Evolutionary conservation across 2,797 vertebrate genomes (phyloP), one percentile per base, ranked within the genome.

Genomic region (Poliocrania exsul): DNA sequence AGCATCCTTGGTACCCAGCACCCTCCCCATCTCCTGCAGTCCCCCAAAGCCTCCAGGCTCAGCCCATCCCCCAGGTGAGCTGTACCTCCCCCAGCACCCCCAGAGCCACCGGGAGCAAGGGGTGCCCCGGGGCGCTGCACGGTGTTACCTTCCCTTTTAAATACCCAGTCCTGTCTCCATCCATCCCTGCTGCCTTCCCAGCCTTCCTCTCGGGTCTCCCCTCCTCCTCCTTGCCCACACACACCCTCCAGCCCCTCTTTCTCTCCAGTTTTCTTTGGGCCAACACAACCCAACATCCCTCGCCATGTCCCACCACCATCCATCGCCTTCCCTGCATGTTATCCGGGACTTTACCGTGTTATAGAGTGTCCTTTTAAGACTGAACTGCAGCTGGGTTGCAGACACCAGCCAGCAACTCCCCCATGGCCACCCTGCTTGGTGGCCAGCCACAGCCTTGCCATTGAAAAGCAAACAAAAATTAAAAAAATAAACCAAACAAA

Each of bases 71-170:
- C 40, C 0, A 23, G 40, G 5, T 2, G 51, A 88, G 65, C 73
- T 4, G 7, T 66, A 56, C 21, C 56, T 62, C 35, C 26, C 31
- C 47, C 89, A 54, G 57, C 70, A 84, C 33, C 74, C 73, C 81
- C 70, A 40, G 53, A 70, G 69, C 58, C 4, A 1, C 42, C 4
- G 16, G 62, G 42, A 75, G 40, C 38, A 72, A 16, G 31, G 40
- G 46, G 26, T 78, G 51, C 42, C 38, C 71, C 5, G 6, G 53
- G 54, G 38, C 3, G 18, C 88, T 88, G 92, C 65, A 2, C 0
- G 2, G 72, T 4, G 10, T 91, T 92, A 11, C 93, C 97, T 98
- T 98, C 98, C 98, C 97, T 98, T 98, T 98, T 98, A 98, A 98
- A 98, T 94, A 46, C 74, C 83, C n/a, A 0, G 0, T 85, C 86